Conservation (phyloP, 2,797 vertebrate species). For the Crenichthys baileyi region DNA sequence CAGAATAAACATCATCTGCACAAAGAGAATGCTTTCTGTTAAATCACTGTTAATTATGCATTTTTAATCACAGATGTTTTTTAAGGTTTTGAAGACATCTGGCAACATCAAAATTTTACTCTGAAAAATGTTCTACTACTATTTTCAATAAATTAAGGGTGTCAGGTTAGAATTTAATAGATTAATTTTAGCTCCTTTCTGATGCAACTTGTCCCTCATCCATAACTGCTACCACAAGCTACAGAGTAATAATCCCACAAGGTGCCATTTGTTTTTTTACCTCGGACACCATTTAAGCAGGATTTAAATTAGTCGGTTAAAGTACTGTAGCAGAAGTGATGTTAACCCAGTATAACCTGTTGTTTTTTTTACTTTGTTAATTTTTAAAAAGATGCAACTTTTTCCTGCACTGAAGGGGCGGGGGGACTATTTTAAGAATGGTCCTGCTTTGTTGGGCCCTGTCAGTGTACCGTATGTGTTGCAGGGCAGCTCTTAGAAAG, state of each 20-base stretch:
- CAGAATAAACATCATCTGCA: background rate
- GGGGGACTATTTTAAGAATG: background rate
- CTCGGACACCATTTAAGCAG: constrained; percentile 6
- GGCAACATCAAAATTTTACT: constrained; percentile 9
- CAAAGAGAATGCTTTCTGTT: background rate
- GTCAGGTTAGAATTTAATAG: background rate
- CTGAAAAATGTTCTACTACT: background rate
- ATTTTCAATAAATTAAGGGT: background rate
- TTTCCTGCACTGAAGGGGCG: no score
- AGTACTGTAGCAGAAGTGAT: background rate
- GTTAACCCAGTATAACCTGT: background rate
- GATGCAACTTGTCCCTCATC: background rate
- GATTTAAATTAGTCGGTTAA: constrained; percentile 32
- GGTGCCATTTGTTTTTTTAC: constrained; percentile 10
- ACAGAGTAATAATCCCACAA: constrained; percentile 44
- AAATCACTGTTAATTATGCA: background rate
- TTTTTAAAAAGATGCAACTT: no score
- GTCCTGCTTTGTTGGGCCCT: accelerated
- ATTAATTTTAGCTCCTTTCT: background rate
- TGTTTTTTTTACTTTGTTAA: background rate
- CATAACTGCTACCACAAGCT: constrained; percentile 16
- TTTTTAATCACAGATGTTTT: background rate
- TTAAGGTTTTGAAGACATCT: background rate
- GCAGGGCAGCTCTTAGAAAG: background rate
- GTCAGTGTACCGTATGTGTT: no score